Evolutionary conservation across 2,888 invertebrate species (phyloP).

Genomic region (Epirrhoe tristata): DNA sequence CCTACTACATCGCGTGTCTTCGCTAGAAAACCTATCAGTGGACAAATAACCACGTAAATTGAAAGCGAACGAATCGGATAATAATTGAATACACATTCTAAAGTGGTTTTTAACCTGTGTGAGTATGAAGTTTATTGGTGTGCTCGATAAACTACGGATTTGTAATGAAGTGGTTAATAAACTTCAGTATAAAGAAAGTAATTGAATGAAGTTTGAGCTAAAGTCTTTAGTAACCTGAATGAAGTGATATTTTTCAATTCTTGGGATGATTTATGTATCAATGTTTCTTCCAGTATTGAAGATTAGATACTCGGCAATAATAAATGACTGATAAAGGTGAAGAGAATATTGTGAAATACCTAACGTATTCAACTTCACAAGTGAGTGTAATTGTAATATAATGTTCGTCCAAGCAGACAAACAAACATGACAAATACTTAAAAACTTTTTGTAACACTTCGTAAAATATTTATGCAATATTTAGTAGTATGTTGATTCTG

Average conservation of each 20-base stretch:
- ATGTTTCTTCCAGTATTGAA: neutral
- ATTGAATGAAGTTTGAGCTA: neutral
- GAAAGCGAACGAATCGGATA: conserved; percentile 16
- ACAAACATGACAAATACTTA: conserved; percentile 35
- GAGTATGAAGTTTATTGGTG: conserved; percentile 13
- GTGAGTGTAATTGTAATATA: neutral
- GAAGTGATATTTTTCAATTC: conserved; percentile 1
- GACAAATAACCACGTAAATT: conserved; percentile 61
- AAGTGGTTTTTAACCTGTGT: conserved; percentile 11
- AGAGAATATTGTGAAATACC: conserved; percentile 12
- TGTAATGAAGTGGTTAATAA: conserved; percentile 16
- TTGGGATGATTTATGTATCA: neutral
- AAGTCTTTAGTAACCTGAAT: neutral
- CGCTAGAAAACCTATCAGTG: conserved; percentile 64
- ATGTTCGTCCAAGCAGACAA: conserved; percentile 35
- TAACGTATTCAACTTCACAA: conserved; percentile 4
- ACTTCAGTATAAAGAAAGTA: conserved; percentile 1
- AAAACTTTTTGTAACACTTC: conserved; percentile 22
- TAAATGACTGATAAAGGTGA: conserved; percentile 20
- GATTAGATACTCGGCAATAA: conserved; percentile 12
- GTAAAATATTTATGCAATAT: conserved; percentile 42
- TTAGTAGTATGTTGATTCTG: conserved; percentile 44
- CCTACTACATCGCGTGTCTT: conserved; percentile 60
- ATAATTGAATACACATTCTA: conserved; percentile 11
- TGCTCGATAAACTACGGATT: conserved; percentile 10